These are phyloP conservation scores for Halcyon chelicuti DNA, from an alignment of 2,797 vertebrate genomes.

Conservation along the genomic window DNA sequence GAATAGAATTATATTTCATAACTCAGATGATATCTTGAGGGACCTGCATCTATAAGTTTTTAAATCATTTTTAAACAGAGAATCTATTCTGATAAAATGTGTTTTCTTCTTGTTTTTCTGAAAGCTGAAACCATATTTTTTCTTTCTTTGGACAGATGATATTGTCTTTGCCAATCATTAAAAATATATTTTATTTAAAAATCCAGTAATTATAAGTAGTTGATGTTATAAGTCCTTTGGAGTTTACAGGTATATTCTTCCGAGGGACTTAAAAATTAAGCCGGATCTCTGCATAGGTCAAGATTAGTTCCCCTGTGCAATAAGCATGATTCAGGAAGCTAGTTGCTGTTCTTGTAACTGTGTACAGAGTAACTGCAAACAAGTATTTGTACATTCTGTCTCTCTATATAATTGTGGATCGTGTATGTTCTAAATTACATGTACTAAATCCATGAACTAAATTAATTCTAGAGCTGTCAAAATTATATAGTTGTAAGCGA, in stretches of 20 bases:
- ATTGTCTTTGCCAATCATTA: background rate
- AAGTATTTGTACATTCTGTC: background rate
- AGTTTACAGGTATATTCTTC: background rate
- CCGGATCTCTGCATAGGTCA: background rate
- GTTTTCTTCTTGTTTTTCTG: constrained; percentile 55
- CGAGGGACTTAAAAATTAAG: background rate
- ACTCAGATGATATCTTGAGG: constrained; percentile 74
- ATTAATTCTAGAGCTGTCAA: background rate
- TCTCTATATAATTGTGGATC: background rate
- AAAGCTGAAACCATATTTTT: constrained; percentile 27
- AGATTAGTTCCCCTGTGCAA: background rate
- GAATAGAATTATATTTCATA: constrained; percentile 83
- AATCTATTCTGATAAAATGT: constrained; percentile 54
- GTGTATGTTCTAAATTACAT: background rate
- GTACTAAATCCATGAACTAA: background rate
- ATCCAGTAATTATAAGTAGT: background rate
- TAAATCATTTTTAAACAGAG: constrained; percentile 74
- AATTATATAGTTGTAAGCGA: background rate
- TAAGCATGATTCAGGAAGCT: background rate
- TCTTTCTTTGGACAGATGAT: constrained; percentile 22
- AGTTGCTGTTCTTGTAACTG: background rate
- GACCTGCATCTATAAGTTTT: constrained; percentile 67
- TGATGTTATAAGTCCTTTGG: background rate
- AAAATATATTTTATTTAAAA: background rate
- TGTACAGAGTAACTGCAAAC: background rate